These are phyloP conservation scores for Drosophila albomicans DNA, from an alignment of 1,140 invertebrate genomes.

Conservation along the genomic window DNA sequence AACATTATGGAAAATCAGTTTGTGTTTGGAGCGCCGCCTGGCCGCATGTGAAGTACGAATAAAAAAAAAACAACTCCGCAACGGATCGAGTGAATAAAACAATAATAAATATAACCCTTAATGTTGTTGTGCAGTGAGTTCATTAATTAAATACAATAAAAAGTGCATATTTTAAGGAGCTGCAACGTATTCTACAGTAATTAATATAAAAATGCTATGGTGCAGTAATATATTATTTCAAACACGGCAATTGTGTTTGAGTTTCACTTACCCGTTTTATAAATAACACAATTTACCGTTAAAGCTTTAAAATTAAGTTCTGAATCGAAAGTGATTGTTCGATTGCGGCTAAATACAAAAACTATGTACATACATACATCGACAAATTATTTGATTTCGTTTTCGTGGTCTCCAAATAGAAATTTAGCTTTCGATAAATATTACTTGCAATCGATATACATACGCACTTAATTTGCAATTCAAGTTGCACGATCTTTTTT, in stretches of 20 bases:
- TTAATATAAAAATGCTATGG: neutral
- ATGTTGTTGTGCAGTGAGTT: conserved; percentile 15
- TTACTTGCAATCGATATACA: neutral
- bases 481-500: neutral
- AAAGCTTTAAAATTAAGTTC: too few relatives aligned
- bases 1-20: conserved; percentile 82
- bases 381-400: too few relatives aligned
- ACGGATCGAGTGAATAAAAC: conserved; percentile 14
- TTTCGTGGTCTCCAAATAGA: neutral
- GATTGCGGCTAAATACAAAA: too few relatives aligned
- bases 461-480: neutral
- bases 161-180: neutral
- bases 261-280: neutral
- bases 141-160: conserved; percentile 6
- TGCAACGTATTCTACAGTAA: neutral
- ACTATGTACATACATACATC: too few relatives aligned
- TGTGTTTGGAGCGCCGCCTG: conserved; percentile 70
- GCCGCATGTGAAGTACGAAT: conserved; percentile 44
- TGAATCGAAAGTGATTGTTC: too few relatives aligned
- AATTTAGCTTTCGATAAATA: neutral
- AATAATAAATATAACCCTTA: conserved; percentile 25
- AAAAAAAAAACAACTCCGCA: conserved; percentile 17
- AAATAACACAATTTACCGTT: neutral
- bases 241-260: neutral
- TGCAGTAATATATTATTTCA: neutral